Evolutionary conservation across 2,113 vertebrate species (phyloP), one percentile per base, ranked within the genome.

Genomic region (Anoura caudifer): DNA sequence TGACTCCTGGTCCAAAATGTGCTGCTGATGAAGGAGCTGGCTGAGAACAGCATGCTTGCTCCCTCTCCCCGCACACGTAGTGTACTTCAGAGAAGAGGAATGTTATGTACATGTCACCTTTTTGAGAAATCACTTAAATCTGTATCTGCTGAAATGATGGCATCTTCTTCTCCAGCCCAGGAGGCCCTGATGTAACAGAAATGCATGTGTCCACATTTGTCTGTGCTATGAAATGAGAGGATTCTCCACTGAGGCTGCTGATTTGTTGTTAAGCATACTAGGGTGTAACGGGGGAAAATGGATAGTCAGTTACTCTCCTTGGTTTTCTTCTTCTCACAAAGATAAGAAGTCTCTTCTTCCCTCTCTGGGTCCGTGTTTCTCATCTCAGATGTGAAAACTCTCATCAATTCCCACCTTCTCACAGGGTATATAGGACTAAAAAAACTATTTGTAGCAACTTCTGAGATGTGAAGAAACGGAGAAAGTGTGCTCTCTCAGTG

Each of bases 41-140:
- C 47, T 63, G 31, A 79, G n/a, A 8, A 65, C 14, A 52, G 2
- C 36, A 0, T 0, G 16, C 26, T 2, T 26, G 38, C 24, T 38
- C 13, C 11, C 28, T 24, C 2, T 31, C 36, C 28, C 16, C 16
- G 1, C 4, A 54, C 52, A 22, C 52, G 41, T 4, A 20, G 41
- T 24, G 19, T 5, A 36, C 24, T 54, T 47, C 59, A 47, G n/a
- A 76, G 28, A 88, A 14, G 2, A 77, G 33, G 16, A 69, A 3
- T 5, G 15, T 19, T 43, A 10, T 2, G 0, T 10, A 2, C 17
- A 5, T 50, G 52, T 79, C 26, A 4, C 20, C 7, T 56, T 7
- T 22, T 9, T 36, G 16, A 19, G 31, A 65, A n/a, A 33, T 75
- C 22, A 31, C 9, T 73, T 45, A 81, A 47, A 65, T 77, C 28